Evolutionary conservation across 2,888 invertebrate species (phyloP), one percentile per base, ranked within the genome.

Genomic region (Ametastegia equiseti): DNA sequence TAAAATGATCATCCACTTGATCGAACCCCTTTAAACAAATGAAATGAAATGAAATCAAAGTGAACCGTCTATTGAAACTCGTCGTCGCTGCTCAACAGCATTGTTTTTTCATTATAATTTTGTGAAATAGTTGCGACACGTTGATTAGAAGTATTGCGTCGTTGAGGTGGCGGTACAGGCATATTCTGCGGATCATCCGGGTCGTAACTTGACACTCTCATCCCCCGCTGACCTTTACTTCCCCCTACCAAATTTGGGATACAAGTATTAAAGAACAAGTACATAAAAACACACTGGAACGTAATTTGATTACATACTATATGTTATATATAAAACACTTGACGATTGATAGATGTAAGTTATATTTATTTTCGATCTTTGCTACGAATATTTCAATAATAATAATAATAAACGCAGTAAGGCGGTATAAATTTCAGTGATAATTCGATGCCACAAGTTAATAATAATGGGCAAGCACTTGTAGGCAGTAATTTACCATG

Each of bases 91-190:
- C 97, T 98, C 86, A 98, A 94, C 85, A 98, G 94, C 93, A 98
- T 98, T 54, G 98, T 98, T 93, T 98, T 98, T 94, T 98, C 98
- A 92, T 97, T 98, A 93, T 98, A 98, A 92, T 96, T 96, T 88
- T 96, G 95, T 86, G 95, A 95, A 91, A 96, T 96, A 87, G 96
- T 96, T 47, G 97, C 95, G 81, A 96, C 96, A 63, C 96, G 94
- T 88, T 96, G 95, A 45, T 95, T 94, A 77, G 94, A 94, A 65
- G 94, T 88, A 82, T 90, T 90, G 82, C 91, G 91, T 82, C 90
- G 89, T 84, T 91, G 91, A 2, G 91, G 91, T 42, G 90, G 90
- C 82, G 91, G 91, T 63, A 91, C 89, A 63, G 91, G 90, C 89
- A 91, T 90, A 80, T 89, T 92, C 84, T 92, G 93, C 11, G 94